These are phyloP conservation scores for Lamprotornis superbus DNA, from an alignment of 2,113 vertebrate species.

Conservation along the genomic window DNA sequence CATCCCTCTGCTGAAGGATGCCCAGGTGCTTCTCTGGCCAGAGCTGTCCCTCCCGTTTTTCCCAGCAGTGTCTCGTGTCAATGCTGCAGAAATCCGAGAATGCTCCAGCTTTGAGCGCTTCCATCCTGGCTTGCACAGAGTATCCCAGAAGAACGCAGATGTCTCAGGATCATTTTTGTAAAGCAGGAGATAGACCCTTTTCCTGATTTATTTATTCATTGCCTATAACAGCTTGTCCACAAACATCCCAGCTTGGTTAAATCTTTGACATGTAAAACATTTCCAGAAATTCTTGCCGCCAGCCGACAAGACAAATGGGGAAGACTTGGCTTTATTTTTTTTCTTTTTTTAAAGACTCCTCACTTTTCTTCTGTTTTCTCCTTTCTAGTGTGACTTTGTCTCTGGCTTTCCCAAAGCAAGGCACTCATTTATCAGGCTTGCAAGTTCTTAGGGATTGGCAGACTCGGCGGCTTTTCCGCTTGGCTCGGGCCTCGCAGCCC, in stretches of 20 bases:
- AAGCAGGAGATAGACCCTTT: not conserved
- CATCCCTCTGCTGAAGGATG: not conserved
- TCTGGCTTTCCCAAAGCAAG: slow-evolving; percentile 23
- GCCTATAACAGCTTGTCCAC: not conserved
- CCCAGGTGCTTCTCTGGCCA: not conserved
- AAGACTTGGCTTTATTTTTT: not conserved
- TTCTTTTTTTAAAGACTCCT: not conserved
- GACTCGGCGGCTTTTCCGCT: slow-evolving; percentile 1
- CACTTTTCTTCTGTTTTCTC: slow-evolving; percentile 6
- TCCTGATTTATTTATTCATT: slow-evolving; percentile 47
- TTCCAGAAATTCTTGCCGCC: slow-evolving; percentile 40
- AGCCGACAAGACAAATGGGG: slow-evolving; percentile 15
- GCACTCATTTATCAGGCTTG: slow-evolving; percentile 57
- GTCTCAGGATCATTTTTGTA: not conserved
- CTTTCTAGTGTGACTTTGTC: not conserved
- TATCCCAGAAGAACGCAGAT: not conserved
- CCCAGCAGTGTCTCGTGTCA: rapidly evolving
- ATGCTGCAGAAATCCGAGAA: rapidly evolving
- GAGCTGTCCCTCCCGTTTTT: not conserved
- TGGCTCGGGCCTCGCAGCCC: not conserved
- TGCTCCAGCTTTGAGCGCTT: not conserved
- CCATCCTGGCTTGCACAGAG: not conserved
- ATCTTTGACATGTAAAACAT: slow-evolving; percentile 28
- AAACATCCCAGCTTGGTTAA: slow-evolving; percentile 35
- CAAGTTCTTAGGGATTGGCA: not conserved